Percentiles rank a stretch among this genome's conserved stretches.
phyloP scores from a whole-genome alignment of 2,797 vertebrate genomes.

The Simalia tracyae region DNA sequence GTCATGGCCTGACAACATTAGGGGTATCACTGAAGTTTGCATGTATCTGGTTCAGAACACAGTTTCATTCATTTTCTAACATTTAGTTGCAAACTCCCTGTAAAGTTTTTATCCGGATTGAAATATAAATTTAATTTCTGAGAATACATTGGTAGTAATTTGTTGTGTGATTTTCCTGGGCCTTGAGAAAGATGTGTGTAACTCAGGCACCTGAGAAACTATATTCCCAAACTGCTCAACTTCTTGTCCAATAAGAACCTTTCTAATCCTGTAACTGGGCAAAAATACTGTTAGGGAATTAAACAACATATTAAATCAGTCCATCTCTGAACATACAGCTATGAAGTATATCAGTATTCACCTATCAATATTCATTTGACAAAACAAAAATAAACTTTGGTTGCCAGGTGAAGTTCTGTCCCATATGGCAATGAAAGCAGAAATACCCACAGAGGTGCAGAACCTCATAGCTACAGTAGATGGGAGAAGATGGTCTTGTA shows the following conservation, averaged over 20 bases:
- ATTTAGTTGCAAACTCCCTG: background rate
- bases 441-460: background rate
- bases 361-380: background rate
- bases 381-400: background rate
- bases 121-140: background rate
- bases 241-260: background rate
- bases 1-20: background rate
- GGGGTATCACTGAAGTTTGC: background rate
- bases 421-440: background rate
- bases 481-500: background rate
- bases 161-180: background rate
- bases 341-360: background rate
- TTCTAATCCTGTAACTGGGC: background rate
- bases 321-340: background rate
- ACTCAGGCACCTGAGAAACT: background rate
- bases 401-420: background rate
- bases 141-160: background rate
- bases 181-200: background rate
- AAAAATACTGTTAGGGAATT: background rate
- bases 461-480: background rate
- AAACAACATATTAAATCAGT: background rate
- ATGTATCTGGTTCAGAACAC: background rate
- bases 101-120: background rate
- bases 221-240: background rate
- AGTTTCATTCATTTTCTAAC: background rate